phyloP scores from a whole-genome alignment of 1,140 invertebrate genomes.

The Micrasema minimum region DNA sequence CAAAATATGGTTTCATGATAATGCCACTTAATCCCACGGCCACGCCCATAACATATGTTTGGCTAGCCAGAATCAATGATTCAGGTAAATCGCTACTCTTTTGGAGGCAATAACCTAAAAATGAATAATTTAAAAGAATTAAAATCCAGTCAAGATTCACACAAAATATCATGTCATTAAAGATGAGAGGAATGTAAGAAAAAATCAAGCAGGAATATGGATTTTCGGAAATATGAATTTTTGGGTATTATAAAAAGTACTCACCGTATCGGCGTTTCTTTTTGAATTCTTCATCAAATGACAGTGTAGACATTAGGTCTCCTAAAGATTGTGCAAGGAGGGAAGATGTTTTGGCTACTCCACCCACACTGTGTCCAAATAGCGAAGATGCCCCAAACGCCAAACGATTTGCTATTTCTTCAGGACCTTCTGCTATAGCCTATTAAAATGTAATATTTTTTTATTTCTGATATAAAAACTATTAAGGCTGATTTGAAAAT shows the following conservation, averaged over 20 bases:
- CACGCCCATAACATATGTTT: conserved; percentile 73
- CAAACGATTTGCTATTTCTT: conserved; percentile 49
- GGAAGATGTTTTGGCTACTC: conserved; percentile 35
- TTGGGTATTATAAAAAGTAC: conserved; percentile 2
- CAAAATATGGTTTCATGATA: conserved; percentile 74
- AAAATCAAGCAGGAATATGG: background rate
- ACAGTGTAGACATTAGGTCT: conserved; percentile 74
- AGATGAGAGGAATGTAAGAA: background rate
- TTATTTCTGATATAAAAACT: no score
- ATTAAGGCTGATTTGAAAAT: no score
- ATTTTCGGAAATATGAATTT: background rate
- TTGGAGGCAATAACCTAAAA: conserved; percentile 48
- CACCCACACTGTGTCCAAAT: conserved; percentile 75
- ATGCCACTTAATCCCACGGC: conserved; percentile 76
- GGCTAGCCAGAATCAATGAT: conserved; percentile 67
- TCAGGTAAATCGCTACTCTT: conserved; percentile 70
- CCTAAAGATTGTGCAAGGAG: conserved; percentile 64
- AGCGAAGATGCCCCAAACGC: conserved; percentile 58
- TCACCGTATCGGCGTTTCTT: conserved; percentile 58
- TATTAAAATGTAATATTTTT: background rate
- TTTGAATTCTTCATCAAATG: conserved; percentile 80
- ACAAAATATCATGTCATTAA: background rate
- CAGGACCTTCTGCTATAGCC: conserved; percentile 49
- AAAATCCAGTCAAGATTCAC: conserved; percentile 19
- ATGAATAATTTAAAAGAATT: conserved; percentile 11